A percentile compares a stretch with the other conserved stretches of the same genome.
Evolutionary conservation across 1,140 invertebrate genomes (phyloP).

Genomic region (Tetragnatha versicolor): DNA sequence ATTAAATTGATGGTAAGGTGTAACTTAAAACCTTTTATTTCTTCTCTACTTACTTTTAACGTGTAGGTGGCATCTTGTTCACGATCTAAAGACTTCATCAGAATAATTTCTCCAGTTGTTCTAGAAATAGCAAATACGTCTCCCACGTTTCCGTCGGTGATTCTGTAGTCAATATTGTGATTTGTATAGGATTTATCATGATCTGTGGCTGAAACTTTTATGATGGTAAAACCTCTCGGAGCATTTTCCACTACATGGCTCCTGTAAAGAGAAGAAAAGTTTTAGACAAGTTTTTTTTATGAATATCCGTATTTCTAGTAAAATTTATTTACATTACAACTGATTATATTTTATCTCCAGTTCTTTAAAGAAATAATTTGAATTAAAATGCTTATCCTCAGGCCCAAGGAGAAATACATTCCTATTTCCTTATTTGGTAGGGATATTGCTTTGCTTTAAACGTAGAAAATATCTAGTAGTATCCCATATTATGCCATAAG

Average conservation of each 20-base stretch:
- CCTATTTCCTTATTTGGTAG: no score
- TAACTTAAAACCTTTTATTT: not conserved
- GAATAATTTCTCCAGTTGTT: conserved; percentile 77
- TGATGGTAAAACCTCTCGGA: conserved; percentile 83
- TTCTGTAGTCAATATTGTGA: conserved; percentile 75
- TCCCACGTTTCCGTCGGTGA: conserved; percentile 88
- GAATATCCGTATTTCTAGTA: no score
- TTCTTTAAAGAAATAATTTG: no score
- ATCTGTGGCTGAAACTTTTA: conserved; percentile 94
- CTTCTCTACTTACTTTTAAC: conserved; percentile 64
- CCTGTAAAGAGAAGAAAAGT: conserved; percentile 64
- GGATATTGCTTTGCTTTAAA: no score
- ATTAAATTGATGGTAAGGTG: no score
- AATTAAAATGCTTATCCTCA: no score
- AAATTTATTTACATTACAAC: no score
- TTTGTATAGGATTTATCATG: conserved; percentile 76
- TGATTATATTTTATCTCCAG: no score
- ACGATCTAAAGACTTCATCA: conserved; percentile 81
- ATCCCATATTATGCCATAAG: no score
- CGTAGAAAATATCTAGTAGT: no score
- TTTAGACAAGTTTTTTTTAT: no score
- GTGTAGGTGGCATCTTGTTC: conserved; percentile 83
- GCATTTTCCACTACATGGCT: conserved; percentile 82
- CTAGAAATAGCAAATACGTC: conserved; percentile 84
- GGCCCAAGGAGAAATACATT: no score